Conservation (phyloP, 2,888 invertebrate species). For the Atethmia centrago region DNA sequence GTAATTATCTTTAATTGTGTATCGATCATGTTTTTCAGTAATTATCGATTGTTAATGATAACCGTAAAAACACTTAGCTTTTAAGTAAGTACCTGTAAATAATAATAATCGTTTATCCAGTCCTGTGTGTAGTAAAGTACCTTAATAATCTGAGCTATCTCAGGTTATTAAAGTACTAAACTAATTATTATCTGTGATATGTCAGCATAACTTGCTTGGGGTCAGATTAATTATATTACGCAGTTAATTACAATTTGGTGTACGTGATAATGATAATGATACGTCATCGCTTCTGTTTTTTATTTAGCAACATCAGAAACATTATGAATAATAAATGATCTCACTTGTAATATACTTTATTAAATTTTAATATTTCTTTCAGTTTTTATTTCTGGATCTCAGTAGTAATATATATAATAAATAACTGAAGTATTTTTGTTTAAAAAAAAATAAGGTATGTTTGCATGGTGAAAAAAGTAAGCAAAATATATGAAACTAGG, state of each 20-base stretch:
- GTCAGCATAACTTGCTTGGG: conserved; percentile 34
- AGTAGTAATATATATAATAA: no score
- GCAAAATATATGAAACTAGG: no score
- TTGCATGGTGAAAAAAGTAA: no score
- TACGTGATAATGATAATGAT: conserved; percentile 14
- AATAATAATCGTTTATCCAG: conserved; percentile 19
- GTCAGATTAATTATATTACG: conserved; percentile 42
- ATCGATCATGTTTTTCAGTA: conserved; percentile 29
- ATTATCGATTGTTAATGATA: conserved; percentile 40
- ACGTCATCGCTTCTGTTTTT: conserved; percentile 30
- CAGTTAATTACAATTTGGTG: conserved; percentile 7
- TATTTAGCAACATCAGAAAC: no score
- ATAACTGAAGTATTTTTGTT: no score
- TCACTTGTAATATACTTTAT: no score
- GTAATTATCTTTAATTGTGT: conserved; percentile 28
- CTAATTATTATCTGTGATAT: conserved; percentile 16
- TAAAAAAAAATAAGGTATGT: no score
- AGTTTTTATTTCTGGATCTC: no score
- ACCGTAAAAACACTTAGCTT: conserved; percentile 30
- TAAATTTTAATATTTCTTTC: no score
- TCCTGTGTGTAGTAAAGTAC: no score
- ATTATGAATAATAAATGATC: no score
- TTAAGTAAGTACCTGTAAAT: conserved; percentile 22
- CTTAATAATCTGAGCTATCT: no score
- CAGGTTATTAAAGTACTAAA: conserved; percentile 17